Evolutionary conservation across 1,140 invertebrate genomes (phyloP), one percentile per base, ranked within the genome.

Genomic region (Pentalonia nigronervosa): DNA sequence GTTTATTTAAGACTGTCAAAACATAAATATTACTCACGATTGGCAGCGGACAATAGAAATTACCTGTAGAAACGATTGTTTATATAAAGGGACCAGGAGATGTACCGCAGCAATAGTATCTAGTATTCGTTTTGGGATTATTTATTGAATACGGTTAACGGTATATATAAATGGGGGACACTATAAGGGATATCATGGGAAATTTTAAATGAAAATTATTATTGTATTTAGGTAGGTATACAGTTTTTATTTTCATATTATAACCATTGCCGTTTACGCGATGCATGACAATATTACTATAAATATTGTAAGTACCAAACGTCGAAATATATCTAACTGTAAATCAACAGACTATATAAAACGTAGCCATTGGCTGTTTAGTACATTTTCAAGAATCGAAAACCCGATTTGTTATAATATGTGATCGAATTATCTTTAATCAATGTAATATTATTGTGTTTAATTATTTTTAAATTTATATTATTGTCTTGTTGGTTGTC

Each of bases 1-100:
- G 89, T 90, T 90, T 90, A 90, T 90, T 90, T 90, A 90, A 90
- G 53, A 67, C 56, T 90, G 89, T 90, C 89, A 90, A 90, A 90
- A 90, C 89, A 67, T 90, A 89, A 89, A 89, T 89, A 89, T 89
- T 89, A 56, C 88, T 89, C 48, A 53, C 89, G 89, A 60, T 90
- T 67, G 36, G 41, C 89, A 1, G 45, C 89, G 25, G 89, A 90
- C 89, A 90, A 90, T 90, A 90, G 53, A 67, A 60, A 90, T 90
- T 67, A 67, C 89, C 89, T 60, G 89, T 34, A 67, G 36, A 36
- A 45, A 14, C 89, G 25, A 67, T 90, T 90, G 89, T 90, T 90
- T 90, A 67, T 90, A 90, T 67, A 90, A 90, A 60, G 89, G 89
- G 89, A 67, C 53, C 53, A 30, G 17, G 48, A 88, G 1, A 76